Evolutionary conservation across 1,140 invertebrate species (phyloP).

Genomic region (Trachymyrmex cornetzi): DNA sequence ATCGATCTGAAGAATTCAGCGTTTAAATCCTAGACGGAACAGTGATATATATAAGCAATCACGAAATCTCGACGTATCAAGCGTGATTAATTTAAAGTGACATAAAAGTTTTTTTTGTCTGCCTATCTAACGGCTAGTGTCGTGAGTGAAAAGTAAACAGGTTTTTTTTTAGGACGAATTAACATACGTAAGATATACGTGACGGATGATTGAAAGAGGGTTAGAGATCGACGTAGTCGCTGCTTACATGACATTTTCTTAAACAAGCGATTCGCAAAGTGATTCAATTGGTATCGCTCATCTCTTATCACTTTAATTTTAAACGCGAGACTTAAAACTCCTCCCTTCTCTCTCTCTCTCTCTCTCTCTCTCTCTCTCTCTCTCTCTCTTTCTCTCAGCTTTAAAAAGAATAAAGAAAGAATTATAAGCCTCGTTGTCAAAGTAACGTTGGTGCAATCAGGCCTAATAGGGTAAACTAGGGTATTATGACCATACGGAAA

Average conservation of each 20-base stretch:
- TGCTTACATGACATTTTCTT: not conserved
- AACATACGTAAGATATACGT: not conserved
- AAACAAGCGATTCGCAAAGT: not conserved
- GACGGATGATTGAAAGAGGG: not conserved
- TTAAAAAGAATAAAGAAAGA: too few species aligned
- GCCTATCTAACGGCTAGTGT: not conserved
- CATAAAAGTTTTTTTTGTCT: constrained; percentile 19
- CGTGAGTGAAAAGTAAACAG: not conserved
- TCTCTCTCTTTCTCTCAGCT: too few species aligned
- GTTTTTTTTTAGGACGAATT: not conserved
- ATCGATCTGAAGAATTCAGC: not conserved
- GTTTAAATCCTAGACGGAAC: not conserved
- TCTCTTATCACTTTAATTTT: not conserved
- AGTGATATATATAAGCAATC: not conserved
- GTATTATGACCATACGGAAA: too few species aligned
- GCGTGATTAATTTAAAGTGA: constrained; percentile 37
- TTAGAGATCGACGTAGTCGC: not conserved
- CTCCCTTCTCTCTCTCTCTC: too few species aligned
- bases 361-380: too few species aligned
- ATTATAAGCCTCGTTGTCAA: too few species aligned
- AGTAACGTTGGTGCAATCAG: too few species aligned
- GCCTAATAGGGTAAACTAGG: too few species aligned
- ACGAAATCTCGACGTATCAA: not conserved
- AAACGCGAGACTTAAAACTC: too few species aligned
- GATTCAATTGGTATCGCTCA: constrained; percentile 1